Percentiles rank a stretch among this genome's conserved stretches.
These are phyloP conservation scores for Bagarius yarrelli DNA, from an alignment of 2,113 vertebrate species.

Conservation along the genomic window DNA sequence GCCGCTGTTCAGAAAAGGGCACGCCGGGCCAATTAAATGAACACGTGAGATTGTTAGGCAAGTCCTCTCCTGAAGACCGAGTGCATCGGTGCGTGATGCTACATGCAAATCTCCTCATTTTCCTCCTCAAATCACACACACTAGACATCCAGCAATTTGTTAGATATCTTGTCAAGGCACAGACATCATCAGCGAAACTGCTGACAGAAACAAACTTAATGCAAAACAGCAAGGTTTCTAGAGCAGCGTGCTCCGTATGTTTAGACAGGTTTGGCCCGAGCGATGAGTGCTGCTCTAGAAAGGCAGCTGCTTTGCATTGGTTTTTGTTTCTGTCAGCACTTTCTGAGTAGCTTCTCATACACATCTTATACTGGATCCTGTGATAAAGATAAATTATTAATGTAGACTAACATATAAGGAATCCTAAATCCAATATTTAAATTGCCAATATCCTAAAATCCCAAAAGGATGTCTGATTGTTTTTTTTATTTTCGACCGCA, in stretches of 20 bases:
- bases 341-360: neutral
- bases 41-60: conserved; percentile 43
- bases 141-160: conserved; percentile 63
- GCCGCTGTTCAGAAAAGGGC: conserved; percentile 29
- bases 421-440: no score
- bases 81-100: conserved; percentile 41
- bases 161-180: conserved; percentile 63
- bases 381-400: neutral
- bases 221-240: neutral
- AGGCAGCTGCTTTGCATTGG: neutral
- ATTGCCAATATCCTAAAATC: no score
- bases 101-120: conserved; percentile 54
- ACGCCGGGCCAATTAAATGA: conserved; percentile 50
- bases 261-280: neutral
- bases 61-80: conserved; percentile 29
- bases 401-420: neutral
- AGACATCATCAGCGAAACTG: conserved; percentile 46
- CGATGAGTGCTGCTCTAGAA: conserved; percentile 1
- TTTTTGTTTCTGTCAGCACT: conserved; percentile 14
- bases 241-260: neutral
- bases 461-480: no score
- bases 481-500: conserved; percentile 30
- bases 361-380: neutral
- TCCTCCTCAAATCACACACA: conserved; percentile 56
- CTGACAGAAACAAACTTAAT: conserved; percentile 19